Percentiles rank a stretch among this genome's conserved stretches.
Conservation (phyloP, 2,797 vertebrate genomes). For the Acanthopagrus latus region DNA sequence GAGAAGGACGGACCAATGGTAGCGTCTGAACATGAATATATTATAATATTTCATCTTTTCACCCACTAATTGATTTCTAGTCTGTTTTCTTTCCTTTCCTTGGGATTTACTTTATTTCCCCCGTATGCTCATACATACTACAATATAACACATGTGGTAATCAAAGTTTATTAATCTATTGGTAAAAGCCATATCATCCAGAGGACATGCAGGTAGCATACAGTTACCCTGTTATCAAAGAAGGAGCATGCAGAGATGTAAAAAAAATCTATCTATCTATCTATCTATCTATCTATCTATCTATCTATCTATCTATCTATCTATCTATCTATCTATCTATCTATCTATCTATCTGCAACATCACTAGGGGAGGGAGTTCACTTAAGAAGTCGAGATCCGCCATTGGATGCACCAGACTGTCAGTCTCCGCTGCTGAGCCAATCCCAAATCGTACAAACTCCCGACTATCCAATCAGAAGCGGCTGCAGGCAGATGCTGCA, state of each 20-base stretch:
- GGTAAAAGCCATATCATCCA: no score
- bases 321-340: neutral
- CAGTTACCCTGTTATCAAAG: no score
- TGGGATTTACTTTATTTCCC: neutral
- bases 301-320: slow-evolving; percentile 12
- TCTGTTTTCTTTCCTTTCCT: neutral
- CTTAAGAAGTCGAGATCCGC: accelerated
- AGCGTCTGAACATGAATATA: neutral
- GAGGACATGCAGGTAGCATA: no score
- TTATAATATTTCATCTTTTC: neutral
- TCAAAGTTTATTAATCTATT: no score
- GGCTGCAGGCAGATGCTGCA: neutral
- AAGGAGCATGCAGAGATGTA: no score
- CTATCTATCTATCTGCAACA: neutral
- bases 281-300: neutral
- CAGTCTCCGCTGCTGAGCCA: slow-evolving; percentile 7
- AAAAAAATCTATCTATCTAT: neutral
- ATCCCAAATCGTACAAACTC: slow-evolving; percentile 23
- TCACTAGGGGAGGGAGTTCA: neutral
- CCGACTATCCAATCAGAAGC: slow-evolving; percentile 48
- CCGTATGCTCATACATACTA: no score
- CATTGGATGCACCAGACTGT: neutral
- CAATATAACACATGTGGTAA: no score
- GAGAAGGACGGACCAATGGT: slow-evolving; percentile 52
- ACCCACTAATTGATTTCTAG: slow-evolving; percentile 23